phyloP scores from a whole-genome alignment of 1,140 invertebrate species.

The Scaptomyza pallida region DNA sequence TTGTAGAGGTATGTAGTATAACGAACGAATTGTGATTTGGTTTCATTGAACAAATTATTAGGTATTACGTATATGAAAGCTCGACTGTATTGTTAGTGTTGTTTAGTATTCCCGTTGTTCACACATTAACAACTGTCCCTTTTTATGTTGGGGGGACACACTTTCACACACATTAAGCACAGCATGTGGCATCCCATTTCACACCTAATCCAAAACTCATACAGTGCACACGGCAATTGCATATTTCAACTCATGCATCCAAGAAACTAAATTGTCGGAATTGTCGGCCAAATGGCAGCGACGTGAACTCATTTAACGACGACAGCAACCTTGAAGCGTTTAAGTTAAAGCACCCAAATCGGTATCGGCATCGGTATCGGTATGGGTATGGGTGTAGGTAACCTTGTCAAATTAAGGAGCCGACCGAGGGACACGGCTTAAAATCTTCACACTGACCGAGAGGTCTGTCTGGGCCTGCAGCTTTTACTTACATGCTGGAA shows the following conservation, averaged over 20 bases:
- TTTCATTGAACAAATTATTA: too few relatives aligned
- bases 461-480: too few relatives aligned
- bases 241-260: constrained; percentile 17
- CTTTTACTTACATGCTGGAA: constrained; percentile 32
- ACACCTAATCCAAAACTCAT: constrained; percentile 14
- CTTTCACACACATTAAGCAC: background rate
- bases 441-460: background rate
- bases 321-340: constrained; percentile 65
- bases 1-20: too few relatives aligned
- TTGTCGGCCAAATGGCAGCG: constrained; percentile 32
- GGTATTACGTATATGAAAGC: too few relatives aligned
- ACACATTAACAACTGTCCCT: background rate
- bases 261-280: constrained; percentile 18
- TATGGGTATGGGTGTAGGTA: too few relatives aligned
- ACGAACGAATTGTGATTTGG: background rate
- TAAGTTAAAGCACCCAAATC: constrained; percentile 50
- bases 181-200: constrained; percentile 1
- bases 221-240: constrained; percentile 43
- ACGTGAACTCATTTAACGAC: constrained; percentile 46
- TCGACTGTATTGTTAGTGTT: too few relatives aligned
- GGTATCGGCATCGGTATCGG: too few relatives aligned
- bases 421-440: constrained; percentile 12
- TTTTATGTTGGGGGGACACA: background rate
- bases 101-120: too few relatives aligned
- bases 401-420: constrained; percentile 22